Base-by-base conservation (phyloP, 2,888 invertebrate genomes). In the Drosophila lutescens region DNA sequence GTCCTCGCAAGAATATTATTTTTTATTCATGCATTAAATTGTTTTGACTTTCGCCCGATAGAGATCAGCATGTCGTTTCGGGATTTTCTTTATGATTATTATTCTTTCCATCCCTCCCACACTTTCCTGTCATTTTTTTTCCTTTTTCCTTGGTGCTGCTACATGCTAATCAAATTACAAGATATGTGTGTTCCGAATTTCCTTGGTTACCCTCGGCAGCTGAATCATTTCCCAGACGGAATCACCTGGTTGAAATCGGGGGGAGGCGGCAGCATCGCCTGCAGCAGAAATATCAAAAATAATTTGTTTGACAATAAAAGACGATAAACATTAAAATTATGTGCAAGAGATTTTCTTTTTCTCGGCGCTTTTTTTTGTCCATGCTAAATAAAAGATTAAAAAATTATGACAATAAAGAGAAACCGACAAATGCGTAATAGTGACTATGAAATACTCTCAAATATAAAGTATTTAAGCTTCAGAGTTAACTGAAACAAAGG, bases 1-100 rank as follows among this genome's bases (percentile, higher is more conserved):
- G 70, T 72, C 63, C 38, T 74, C 72, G 46, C 74, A 77, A 80
- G 77, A 76, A 79, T 87, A 86, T 90, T 88, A 91, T 91, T 88
- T 89, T 80, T 90, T 90, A 91, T 91, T 91, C 91, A 90, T 81
- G 91, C 91, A 91, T 90, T 90, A 91, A 91, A 91, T 91, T 91
- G 91, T 90, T 90, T 90, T 90, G 90, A 90, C 91, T 91, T 78
- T 74, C 61, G 65, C 80, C 86, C 49, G 83, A 83, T 83, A 83
- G 53, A 70, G 80, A 83, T 83, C 83, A 69, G 55, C 68, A 47
- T 67, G 73, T 78, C 75, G 61, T 49, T 56, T 38, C 44, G 50
- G 69, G 67, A 36, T 83, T 73, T 88, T 83, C 86, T 83, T 80
- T 83, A 83, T 73, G 88, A 76, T 88, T 83, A 88, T 83, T 86